phyloP scores from a whole-genome alignment of 2,797 vertebrate species.

The Poecilia wingei region DNA sequence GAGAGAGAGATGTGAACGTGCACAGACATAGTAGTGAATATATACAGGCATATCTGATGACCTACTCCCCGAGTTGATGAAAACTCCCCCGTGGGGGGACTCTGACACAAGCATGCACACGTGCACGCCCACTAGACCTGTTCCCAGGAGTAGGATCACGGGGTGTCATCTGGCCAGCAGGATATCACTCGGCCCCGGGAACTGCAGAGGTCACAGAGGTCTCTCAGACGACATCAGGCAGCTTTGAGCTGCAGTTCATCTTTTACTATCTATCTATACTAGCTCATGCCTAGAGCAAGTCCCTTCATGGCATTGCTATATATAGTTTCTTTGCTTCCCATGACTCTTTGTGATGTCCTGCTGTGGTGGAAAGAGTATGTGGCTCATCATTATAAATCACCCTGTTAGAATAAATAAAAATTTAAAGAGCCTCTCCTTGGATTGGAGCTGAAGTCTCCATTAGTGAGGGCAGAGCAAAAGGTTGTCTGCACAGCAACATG shows the following conservation, averaged over 20 bases:
- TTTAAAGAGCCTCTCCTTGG: conserved; percentile 77
- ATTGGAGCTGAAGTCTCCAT: conserved; percentile 78
- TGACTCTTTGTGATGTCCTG: conserved; percentile 67
- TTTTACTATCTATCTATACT: conserved; percentile 67
- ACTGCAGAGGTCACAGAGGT: conserved; percentile 68
- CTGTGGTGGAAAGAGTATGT: conserved; percentile 59
- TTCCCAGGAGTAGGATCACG: conserved; percentile 66
- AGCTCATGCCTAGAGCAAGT: conserved; percentile 57
- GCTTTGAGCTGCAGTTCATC: conserved; percentile 63
- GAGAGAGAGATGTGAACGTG: conserved; percentile 14
- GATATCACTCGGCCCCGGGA: conserved; percentile 56
- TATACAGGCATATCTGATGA: conserved; percentile 70
- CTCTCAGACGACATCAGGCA: conserved; percentile 62
- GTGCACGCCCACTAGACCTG: conserved; percentile 51
- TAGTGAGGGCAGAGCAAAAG: conserved; percentile 72
- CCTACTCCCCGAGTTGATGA: conserved; percentile 64
- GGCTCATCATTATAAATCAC: conserved; percentile 81
- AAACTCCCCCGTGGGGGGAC: conserved; percentile 74
- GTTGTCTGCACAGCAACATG: conserved; percentile 65
- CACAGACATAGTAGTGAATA: conserved; percentile 30
- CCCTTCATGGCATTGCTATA: conserved; percentile 54
- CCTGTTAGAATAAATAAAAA: conserved; percentile 76
- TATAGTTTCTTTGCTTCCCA: conserved; percentile 54
- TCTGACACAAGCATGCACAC: conserved; percentile 57
- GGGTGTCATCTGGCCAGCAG: conserved; percentile 81